Percentiles rank a stretch among this genome's conserved stretches.
These are phyloP conservation scores for Wiebesia pumilae DNA, from an alignment of 1,140 invertebrate genomes.

Conservation along the genomic window DNA sequence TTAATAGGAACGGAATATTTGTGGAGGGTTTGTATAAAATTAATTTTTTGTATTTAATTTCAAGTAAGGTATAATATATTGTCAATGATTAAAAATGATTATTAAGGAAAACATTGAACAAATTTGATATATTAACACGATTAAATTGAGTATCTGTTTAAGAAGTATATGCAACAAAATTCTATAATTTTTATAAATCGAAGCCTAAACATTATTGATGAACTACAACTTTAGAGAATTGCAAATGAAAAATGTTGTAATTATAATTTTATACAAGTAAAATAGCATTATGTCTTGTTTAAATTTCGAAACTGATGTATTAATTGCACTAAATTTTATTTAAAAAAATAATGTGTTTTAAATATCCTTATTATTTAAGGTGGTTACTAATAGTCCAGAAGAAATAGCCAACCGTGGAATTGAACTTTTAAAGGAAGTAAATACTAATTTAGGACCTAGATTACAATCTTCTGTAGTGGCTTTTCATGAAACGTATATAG, in stretches of 20 bases:
- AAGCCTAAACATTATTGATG: too few species aligned
- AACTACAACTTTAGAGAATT: too few species aligned
- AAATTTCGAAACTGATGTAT: neutral
- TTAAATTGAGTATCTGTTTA: too few species aligned
- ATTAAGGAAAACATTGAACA: too few species aligned
- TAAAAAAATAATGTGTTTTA: neutral
- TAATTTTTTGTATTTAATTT: neutral
- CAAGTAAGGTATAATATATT: constrained; percentile 13
- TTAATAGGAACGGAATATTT: constrained; percentile 97
- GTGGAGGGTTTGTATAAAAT: constrained; percentile 84
- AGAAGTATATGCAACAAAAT: too few species aligned
- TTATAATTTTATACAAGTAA: too few species aligned
- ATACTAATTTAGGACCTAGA: constrained; percentile 92
- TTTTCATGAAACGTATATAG: constrained; percentile 93
- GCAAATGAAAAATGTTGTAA: too few species aligned
- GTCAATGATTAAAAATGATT: neutral
- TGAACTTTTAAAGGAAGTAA: constrained; percentile 93
- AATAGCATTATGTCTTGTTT: too few species aligned
- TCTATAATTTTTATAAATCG: too few species aligned
- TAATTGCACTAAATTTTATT: too few species aligned
- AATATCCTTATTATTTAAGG: constrained; percentile 73
- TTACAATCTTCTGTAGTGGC: constrained; percentile 84
- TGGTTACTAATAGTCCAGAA: constrained; percentile 90
- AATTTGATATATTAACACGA: too few species aligned
- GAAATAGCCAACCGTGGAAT: constrained; percentile 95